These are phyloP conservation scores for Carposina sasakii DNA, from an alignment of 1,140 invertebrate genomes.

Conservation along the genomic window DNA sequence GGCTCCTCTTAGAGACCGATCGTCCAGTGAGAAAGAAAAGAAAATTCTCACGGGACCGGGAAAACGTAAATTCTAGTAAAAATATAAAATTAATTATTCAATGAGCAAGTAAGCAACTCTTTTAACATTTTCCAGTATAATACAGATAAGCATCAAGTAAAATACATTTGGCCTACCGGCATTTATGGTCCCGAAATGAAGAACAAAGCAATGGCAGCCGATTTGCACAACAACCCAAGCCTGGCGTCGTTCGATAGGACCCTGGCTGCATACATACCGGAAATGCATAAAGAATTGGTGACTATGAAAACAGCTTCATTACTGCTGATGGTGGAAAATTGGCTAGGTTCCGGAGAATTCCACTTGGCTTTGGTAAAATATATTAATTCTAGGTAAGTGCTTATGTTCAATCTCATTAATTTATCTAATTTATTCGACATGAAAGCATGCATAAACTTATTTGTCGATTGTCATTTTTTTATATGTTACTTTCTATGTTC, in stretches of 20 bases:
- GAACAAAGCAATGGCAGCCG: slow-evolving; percentile 43
- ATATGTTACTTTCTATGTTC: no score
- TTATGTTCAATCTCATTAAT: neutral
- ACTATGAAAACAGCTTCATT: slow-evolving; percentile 58
- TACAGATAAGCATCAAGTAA: slow-evolving; percentile 17
- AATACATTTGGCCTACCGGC: slow-evolving; percentile 22
- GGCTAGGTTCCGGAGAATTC: slow-evolving; percentile 50
- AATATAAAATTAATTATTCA: no score
- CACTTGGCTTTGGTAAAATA: slow-evolving; percentile 54
- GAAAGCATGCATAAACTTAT: no score
- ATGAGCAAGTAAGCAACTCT: no score
- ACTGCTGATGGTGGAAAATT: slow-evolving; percentile 64
- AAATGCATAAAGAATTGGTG: slow-evolving; percentile 45
- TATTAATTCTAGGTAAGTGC: slow-evolving; percentile 46
- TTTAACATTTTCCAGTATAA: slow-evolving; percentile 49
- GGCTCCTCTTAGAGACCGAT: no score
- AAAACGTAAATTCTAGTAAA: no score
- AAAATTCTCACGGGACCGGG: no score
- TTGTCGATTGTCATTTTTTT: no score
- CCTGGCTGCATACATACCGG: slow-evolving; percentile 46
- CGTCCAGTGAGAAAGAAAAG: no score
- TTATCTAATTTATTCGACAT: neutral
- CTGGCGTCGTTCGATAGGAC: slow-evolving; percentile 46
- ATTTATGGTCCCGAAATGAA: slow-evolving; percentile 50
- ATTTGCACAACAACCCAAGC: slow-evolving; percentile 46